A percentile compares a stretch with the other conserved stretches of the same genome.
These are phyloP conservation scores for Pipistrellus pygmaeus DNA, from an alignment of 2,797 vertebrate species.

Conservation along the genomic window DNA sequence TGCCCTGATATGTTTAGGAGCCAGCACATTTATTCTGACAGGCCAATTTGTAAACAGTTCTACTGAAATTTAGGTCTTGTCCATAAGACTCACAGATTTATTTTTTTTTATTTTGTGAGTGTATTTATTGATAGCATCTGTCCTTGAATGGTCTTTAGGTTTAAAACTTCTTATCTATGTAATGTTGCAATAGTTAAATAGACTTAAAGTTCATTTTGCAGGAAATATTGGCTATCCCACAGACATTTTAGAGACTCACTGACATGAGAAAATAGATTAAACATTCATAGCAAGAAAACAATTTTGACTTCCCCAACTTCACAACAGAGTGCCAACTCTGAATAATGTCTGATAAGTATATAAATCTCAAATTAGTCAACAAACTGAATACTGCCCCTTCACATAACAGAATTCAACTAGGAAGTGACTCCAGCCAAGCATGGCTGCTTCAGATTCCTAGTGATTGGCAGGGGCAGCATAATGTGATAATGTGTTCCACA, in stretches of 20 bases:
- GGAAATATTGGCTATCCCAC: background rate
- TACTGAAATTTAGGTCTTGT: background rate
- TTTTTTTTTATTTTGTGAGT: background rate
- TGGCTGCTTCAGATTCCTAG: background rate
- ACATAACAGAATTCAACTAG: background rate
- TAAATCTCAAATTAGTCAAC: background rate
- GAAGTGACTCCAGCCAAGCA: background rate
- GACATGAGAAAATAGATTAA: conserved; percentile 11
- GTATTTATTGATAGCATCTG: conserved; percentile 44
- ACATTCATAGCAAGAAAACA: background rate
- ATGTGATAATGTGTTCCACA: no score
- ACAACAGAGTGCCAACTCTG: background rate
- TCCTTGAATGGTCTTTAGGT: conserved; percentile 30
- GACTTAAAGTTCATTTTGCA: conserved; percentile 1
- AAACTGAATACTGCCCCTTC: background rate
- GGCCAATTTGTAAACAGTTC: background rate
- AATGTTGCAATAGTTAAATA: conserved; percentile 24
- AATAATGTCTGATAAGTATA: background rate
- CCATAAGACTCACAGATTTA: background rate
- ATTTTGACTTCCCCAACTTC: conserved; percentile 22
- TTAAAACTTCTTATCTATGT: conserved; percentile 23
- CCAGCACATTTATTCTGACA: background rate
- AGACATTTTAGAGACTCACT: background rate
- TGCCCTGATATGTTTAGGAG: background rate
- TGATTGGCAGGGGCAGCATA: background rate